Evolutionary conservation across 2,888 invertebrate genomes (phyloP).

Genomic region (Mechanitis messenoides): DNA sequence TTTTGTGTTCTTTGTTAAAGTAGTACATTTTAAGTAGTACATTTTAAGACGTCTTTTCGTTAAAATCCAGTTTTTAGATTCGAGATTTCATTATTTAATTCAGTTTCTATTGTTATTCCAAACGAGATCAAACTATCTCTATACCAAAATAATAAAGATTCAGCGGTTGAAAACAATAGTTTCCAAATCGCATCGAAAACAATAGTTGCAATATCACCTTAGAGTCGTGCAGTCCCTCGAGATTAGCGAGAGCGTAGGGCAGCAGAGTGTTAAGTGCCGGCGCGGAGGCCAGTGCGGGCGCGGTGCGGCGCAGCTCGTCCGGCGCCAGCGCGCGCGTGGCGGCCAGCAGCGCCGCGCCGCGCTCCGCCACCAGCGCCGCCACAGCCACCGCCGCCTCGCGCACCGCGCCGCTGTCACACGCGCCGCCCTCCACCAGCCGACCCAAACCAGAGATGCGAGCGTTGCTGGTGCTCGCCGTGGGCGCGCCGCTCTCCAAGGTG

Average conservation of each 20-base stretch:
- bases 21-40: too few relatives aligned
- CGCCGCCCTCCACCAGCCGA: slow-evolving; percentile 39
- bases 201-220: slow-evolving; percentile 68
- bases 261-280: slow-evolving; percentile 84
- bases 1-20: too few relatives aligned
- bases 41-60: too few relatives aligned
- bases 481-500: not conserved
- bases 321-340: slow-evolving; percentile 80
- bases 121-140: too few relatives aligned
- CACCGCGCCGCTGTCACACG: slow-evolving; percentile 45
- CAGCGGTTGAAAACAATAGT: too few relatives aligned
- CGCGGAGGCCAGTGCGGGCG: slow-evolving; percentile 54
- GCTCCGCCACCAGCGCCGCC: slow-evolving; percentile 85
- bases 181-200: too few relatives aligned
- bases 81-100: too few relatives aligned
- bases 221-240: slow-evolving; percentile 89
- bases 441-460: slow-evolving; percentile 3
- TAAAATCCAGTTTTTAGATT: too few relatives aligned
- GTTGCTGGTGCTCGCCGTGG: slow-evolving; percentile 6
- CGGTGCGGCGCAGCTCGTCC: slow-evolving; percentile 60
- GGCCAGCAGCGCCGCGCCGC: slow-evolving; percentile 85
- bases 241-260: slow-evolving; percentile 89
- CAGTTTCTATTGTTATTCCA: too few relatives aligned
- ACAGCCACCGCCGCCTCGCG: slow-evolving; percentile 81
- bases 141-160: too few relatives aligned